A percentile compares a stretch with the other conserved stretches of the same genome.
phyloP scores from a whole-genome alignment of 2,888 invertebrate genomes.

The Cantharis nigra region DNA sequence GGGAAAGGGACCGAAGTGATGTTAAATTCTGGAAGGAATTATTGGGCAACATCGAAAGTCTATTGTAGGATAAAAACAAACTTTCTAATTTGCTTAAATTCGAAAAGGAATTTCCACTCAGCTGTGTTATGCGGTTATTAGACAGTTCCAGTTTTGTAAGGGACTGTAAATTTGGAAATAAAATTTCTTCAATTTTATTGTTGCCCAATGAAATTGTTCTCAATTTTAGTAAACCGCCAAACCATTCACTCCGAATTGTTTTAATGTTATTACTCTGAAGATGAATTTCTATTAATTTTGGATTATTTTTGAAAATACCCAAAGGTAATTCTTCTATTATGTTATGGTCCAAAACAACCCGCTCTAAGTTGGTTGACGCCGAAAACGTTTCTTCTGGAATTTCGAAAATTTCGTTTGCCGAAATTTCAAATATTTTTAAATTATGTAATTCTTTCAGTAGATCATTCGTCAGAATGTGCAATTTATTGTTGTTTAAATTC shows the following conservation, averaged over 20 bases:
- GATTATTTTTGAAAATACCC: not conserved
- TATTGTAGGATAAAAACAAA: not conserved
- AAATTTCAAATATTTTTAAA: not conserved
- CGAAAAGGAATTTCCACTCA: not conserved
- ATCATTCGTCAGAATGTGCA: not conserved
- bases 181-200: not conserved
- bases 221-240: not conserved
- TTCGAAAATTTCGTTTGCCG: not conserved
- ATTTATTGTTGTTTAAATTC: not conserved
- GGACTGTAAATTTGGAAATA: not conserved
- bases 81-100: not conserved
- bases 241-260: not conserved
- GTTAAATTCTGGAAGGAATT: not conserved
- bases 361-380: not conserved
- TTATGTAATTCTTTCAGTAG: not conserved
- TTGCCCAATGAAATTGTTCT: not conserved
- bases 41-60: not conserved
- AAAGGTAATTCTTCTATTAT: not conserved
- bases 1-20: not conserved
- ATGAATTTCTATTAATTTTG: not conserved
- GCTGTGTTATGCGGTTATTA: not conserved
- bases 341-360: not conserved
- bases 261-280: not conserved
- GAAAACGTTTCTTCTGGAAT: not conserved
- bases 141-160: not conserved